Conservation (phyloP, 30 jellyfish, hydroid and myxozoan species). For the Hydractinia symbiolongicarpus region DNA sequence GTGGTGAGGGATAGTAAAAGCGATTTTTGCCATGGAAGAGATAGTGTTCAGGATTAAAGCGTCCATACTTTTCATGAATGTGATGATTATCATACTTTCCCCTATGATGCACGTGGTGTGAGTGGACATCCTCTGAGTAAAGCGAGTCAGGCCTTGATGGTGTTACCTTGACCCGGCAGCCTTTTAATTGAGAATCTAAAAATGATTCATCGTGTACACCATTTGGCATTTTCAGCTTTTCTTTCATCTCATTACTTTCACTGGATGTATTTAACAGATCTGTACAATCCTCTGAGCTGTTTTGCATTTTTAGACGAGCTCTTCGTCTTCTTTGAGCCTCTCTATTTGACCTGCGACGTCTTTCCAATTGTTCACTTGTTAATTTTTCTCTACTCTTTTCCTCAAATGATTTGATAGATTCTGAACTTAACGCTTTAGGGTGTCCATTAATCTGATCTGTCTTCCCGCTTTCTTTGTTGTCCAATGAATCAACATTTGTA, state of each 20-base stretch:
- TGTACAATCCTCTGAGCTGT: slow-evolving; percentile 23
- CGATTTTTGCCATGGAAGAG: background rate
- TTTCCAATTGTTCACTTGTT: slow-evolving; percentile 70
- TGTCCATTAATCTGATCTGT: slow-evolving; percentile 6
- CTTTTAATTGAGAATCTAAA: slow-evolving; percentile 28
- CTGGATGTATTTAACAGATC: background rate
- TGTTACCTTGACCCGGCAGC: slow-evolving; percentile 72
- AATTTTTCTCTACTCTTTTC: slow-evolving; percentile 53
- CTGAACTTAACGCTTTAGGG: slow-evolving; percentile 10
- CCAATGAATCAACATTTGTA: background rate
- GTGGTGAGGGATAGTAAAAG: background rate
- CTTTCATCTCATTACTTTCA: slow-evolving; percentile 17
- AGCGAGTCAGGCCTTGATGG: slow-evolving; percentile 40
- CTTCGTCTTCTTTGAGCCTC: slow-evolving; percentile 97
- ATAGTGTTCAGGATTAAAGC: background rate
- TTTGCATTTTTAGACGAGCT: slow-evolving; percentile 60
- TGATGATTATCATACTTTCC: background rate
- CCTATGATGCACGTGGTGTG: background rate
- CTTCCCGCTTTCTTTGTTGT: background rate
- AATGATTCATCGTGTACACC: slow-evolving; percentile 32
- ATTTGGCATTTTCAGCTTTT: slow-evolving; percentile 31
- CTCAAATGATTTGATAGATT: slow-evolving; percentile 31
- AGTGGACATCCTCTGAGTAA: slow-evolving; percentile 9
- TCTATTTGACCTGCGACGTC: slow-evolving; percentile 87
- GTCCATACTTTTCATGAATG: slow-evolving; percentile 16